phyloP scores from a whole-genome alignment of 2,797 vertebrate genomes.

The Gymnothorax javanicus region DNA sequence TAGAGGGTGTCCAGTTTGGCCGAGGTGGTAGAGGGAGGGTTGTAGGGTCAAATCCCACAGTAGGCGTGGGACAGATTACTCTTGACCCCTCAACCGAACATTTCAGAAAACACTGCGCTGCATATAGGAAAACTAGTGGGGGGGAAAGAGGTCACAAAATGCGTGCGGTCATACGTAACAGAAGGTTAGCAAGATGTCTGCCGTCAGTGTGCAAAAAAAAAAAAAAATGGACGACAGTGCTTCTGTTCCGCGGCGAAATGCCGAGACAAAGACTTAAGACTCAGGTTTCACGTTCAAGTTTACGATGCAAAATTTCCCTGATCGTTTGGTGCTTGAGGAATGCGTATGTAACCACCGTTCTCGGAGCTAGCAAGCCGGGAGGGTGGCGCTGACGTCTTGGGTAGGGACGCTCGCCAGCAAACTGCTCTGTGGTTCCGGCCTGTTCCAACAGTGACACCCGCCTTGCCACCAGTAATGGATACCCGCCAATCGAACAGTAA shows the following conservation, averaged over 20 bases:
- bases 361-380: no score
- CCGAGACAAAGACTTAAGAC: not conserved
- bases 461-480: no score
- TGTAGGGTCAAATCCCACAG: not conserved
- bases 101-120: not conserved
- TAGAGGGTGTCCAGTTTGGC: not conserved
- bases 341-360: constrained; percentile 10
- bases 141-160: not conserved
- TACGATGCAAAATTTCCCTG: constrained; percentile 69
- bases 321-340: constrained; percentile 58
- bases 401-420: no score
- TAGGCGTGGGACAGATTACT: not conserved
- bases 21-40: not conserved
- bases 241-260: not conserved
- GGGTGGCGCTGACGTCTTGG: no score
- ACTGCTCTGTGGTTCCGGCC: no score
- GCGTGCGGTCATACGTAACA: no score
- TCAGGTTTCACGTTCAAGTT: constrained; percentile 46
- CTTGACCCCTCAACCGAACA: not conserved
- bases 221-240: not conserved
- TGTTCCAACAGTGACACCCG: no score
- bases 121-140: not conserved
- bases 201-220: no score
- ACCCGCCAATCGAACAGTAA: no score
- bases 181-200: not conserved